Conservation (phyloP, 2,113 vertebrate species). For the Pteropus alecto region DNA sequence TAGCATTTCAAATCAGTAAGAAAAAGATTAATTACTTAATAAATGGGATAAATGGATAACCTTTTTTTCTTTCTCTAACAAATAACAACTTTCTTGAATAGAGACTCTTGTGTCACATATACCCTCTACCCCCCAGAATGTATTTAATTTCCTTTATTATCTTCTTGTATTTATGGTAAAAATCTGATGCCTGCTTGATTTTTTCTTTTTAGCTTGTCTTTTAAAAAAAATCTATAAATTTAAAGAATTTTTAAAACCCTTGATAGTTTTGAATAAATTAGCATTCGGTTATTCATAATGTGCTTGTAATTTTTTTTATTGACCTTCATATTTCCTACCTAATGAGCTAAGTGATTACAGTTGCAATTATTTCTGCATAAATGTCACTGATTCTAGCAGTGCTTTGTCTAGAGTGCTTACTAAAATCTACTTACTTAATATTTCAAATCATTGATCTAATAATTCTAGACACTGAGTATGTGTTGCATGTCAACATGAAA, state of each 20-base stretch:
- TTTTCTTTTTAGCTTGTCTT: neutral
- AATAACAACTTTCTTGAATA: neutral
- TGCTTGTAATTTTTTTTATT: neutral
- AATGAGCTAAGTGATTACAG: neutral
- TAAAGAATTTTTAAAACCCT: neutral
- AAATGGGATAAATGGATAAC: too few relatives aligned
- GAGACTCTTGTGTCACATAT: neutral
- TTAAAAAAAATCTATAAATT: conserved; percentile 1
- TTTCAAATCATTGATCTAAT: conserved; percentile 16
- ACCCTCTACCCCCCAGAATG: neutral
- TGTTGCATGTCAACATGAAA: neutral
- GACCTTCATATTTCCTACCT: neutral
- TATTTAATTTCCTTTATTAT: neutral
- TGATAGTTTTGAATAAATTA: neutral
- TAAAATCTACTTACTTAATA: neutral
- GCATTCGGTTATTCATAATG: neutral
- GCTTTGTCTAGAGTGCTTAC: neutral
- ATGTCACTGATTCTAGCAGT: neutral
- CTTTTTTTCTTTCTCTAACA: neutral
- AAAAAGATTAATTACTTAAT: too few relatives aligned
- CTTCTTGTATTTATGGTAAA: neutral
- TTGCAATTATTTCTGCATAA: neutral
- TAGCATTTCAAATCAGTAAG: too few relatives aligned
- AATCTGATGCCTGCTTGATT: neutral
- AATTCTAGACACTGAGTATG: neutral